Base-by-base conservation (phyloP, 2,888 invertebrate genomes). In the Psylliodes chrysocephalus region DNA sequence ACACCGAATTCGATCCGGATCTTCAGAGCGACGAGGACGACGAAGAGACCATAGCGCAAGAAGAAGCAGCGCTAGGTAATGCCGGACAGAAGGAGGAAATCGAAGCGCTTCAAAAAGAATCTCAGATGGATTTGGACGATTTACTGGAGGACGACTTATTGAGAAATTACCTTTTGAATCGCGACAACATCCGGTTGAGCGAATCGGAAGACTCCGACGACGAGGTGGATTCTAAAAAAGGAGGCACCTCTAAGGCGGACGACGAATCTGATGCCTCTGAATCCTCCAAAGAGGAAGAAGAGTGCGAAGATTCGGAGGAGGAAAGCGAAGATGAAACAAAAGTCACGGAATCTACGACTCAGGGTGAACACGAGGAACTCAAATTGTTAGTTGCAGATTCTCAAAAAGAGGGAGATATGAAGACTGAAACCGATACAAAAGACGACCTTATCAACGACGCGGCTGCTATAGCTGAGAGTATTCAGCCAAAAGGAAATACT, bases 401-500 rank as follows among this genome's bases (percentile, higher is more conserved):
- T 60, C 68, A 69, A 66, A 73, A 77, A 72, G 79, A 77, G 72
- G 78, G 79, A 78, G 78, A 78, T 66, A 72, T 72, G 67, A 74
- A 73, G 73, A 78, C 77, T 28, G 77, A 75, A 14, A 84, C 83
- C 77, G 85, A 86, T 73, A 86, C 87, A 72, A 84, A 86, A 69
- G 87, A 89, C 79, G 88, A 88, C 79, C 89, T 94, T 83, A 92
- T 96, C 78, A 93, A 94, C 81, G 93, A 95, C 84, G 96, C 96
- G 54, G 95, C 97, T 49, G 93, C 93, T 57, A 87, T 96, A 74
- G 98, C 98, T 46, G 94, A 96, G 82, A 93, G 95, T 83, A 92
- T 99, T 80, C 98, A 98, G 83, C 98, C 98, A 1, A 98, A 96
- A 81, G 98, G 98, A 79, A 96, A 96, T 79, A 99, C 98, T 17